Evolutionary conservation across 2,113 vertebrate genomes (phyloP), one percentile per base, ranked within the genome.

Genomic region (Axis porcinus): DNA sequence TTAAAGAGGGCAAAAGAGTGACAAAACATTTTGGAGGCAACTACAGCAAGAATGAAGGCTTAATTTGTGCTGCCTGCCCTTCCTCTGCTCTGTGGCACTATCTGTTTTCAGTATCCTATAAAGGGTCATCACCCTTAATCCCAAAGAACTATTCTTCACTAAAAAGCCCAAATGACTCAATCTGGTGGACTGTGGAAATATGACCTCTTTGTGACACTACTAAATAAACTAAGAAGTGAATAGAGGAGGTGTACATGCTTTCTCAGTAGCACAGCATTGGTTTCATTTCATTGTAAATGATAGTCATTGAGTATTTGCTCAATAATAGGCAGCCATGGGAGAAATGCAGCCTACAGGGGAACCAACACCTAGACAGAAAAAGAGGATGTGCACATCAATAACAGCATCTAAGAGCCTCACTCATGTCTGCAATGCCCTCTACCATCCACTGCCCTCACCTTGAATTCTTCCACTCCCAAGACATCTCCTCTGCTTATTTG

Each of bases 11-110:
- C 57, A 95, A 97, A 87, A 47, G 15, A 83, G 45, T 86, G 30
- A 74, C 60, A 94, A 95, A 97, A 92, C 21, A 94, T 64, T 95
- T 84, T 84, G 85, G 83, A 97, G 52, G 67, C 86, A 94, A 92
- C 27, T 85, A 8, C 62, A 94, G 28, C 23, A 93, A 97, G 76
- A 97, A 91, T 62, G 28, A 95, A 97, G 54, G 52, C 78, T 97
- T 97, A 92, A 93, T 95, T 94, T 97, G 67, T 86, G 54, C 30
- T 74, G n/a, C 67, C 47, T 95, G 86, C 15, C 84, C 54, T 94
- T 93, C 70, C 57, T 97, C 78, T 94, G 60, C 64, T 92, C 88
- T 62, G n/a, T 8, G 83, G 54, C 60, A 88, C 36, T 88, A 30
- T 95, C 70, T 95, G 52, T 76, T 93, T 93, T 47, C 36, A 92